These are phyloP conservation scores for Zaprionus lachaisei DNA, from an alignment of 1,140 invertebrate genomes.

Conservation along the genomic window DNA sequence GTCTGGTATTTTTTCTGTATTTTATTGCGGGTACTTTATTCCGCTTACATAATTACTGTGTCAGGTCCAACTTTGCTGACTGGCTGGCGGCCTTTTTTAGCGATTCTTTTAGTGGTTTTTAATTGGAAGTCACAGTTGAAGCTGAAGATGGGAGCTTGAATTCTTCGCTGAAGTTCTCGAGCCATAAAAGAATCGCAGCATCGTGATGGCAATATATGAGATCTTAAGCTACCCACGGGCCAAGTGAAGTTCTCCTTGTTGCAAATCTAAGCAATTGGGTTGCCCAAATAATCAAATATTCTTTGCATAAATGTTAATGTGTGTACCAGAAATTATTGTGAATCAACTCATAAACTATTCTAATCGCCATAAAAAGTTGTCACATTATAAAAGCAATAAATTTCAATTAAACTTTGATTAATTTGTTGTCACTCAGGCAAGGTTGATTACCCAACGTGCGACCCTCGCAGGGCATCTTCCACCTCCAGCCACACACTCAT, in stretches of 20 bases:
- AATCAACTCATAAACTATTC: not conserved
- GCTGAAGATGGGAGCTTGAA: slow-evolving; percentile 12
- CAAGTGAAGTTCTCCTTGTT: not conserved
- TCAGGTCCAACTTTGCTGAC: slow-evolving; percentile 14
- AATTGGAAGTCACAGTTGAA: slow-evolving; percentile 31
- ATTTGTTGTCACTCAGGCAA: slow-evolving; percentile 13
- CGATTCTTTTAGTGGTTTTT: slow-evolving; percentile 41
- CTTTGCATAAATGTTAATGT: not conserved
- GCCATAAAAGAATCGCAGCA: not conserved
- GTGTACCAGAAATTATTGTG: not conserved
- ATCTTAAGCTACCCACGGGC: slow-evolving; percentile 12
- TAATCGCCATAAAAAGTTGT: slow-evolving; percentile 1
- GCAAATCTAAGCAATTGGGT: not conserved
- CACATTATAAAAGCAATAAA: not conserved
- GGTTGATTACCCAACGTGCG: slow-evolving; percentile 24
- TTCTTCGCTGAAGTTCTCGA: slow-evolving; percentile 12
- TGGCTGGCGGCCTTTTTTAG: slow-evolving; percentile 34
- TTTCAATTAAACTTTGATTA: slow-evolving; percentile 24
- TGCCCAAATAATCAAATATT: not conserved
- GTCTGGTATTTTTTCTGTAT: slow-evolving; percentile 38
- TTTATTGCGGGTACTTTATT: slow-evolving; percentile 24
- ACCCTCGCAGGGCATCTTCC: slow-evolving; percentile 38
- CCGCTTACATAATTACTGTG: slow-evolving; percentile 49
- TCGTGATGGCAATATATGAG: slow-evolving; percentile 27
- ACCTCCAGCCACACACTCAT: slow-evolving; percentile 21